phyloP scores from a whole-genome alignment of 2,113 vertebrate genomes.

The Nibea albiflora region DNA sequence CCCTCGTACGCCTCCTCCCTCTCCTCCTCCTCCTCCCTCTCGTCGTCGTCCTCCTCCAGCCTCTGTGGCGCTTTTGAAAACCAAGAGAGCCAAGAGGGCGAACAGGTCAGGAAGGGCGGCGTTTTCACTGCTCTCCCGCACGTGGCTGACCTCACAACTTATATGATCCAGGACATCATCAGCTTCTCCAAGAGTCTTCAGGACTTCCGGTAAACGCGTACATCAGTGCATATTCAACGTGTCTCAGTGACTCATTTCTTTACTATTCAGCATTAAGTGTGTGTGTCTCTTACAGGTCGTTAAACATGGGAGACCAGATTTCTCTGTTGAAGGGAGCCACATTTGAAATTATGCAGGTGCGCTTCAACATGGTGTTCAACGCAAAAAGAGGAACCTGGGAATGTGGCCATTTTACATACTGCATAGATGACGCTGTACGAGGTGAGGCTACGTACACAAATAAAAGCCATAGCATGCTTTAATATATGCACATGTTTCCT shows the following conservation, averaged over 20 bases:
- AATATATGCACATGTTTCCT: not conserved
- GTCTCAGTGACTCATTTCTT: not conserved
- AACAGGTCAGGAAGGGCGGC: not conserved
- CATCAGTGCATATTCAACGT: not conserved
- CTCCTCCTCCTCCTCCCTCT: not conserved
- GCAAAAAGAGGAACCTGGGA: constrained; percentile 50
- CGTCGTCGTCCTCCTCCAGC: not conserved
- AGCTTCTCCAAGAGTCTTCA: constrained; percentile 65
- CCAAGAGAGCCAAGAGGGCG: not conserved
- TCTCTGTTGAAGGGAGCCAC: constrained; percentile 62
- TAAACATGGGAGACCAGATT: constrained; percentile 66
- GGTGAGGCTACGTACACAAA: constrained; percentile 34
- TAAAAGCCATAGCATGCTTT: not conserved
- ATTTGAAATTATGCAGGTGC: constrained; percentile 71
- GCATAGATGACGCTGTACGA: constrained; percentile 60
- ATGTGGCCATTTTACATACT: constrained; percentile 60
- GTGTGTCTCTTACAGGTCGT: constrained; percentile 47
- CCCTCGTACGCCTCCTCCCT: not conserved
- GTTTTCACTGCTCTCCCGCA: constrained; percentile 66
- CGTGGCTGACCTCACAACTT: constrained; percentile 55
- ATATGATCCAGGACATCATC: constrained; percentile 72
- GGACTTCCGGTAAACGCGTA: constrained; percentile 55
- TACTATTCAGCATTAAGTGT: not conserved
- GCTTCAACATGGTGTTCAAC: constrained; percentile 73
- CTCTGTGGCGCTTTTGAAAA: constrained; percentile 4